Conservation (phyloP, 2,113 vertebrate genomes). For the Osmerus mordax region DNA sequence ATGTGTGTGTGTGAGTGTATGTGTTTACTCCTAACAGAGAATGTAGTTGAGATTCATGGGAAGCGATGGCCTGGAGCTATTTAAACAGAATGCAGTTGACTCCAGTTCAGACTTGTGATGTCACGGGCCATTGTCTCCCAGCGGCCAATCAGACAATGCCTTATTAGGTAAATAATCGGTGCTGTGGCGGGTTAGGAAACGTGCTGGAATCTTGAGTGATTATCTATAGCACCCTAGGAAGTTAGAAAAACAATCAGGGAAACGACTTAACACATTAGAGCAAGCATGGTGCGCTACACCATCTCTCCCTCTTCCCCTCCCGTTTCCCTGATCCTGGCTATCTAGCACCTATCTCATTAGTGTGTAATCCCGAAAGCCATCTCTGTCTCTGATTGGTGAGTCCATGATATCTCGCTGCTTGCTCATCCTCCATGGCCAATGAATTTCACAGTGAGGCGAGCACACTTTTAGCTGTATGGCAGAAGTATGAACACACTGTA, state of each 20-base stretch:
- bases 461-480: slow-evolving; percentile 1
- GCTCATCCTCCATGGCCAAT: slow-evolving; percentile 40
- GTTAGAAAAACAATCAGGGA: slow-evolving; percentile 42
- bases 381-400: slow-evolving; percentile 33
- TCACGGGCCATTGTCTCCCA: slow-evolving; percentile 51
- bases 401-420: slow-evolving; percentile 12
- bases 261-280: slow-evolving; percentile 43
- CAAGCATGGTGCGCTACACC: neutral
- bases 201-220: slow-evolving; percentile 35
- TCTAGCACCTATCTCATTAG: slow-evolving; percentile 47
- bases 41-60: slow-evolving; percentile 52
- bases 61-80: slow-evolving; percentile 57
- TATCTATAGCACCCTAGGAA: slow-evolving; percentile 54
- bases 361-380: slow-evolving; percentile 22
- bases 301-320: slow-evolving; percentile 18
- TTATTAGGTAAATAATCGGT: slow-evolving; percentile 56
- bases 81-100: slow-evolving; percentile 40
- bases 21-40: slow-evolving; percentile 49
- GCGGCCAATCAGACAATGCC: slow-evolving; percentile 60
- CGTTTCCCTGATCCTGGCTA: slow-evolving; percentile 24
- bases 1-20: slow-evolving; percentile 32
- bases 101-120: slow-evolving; percentile 14
- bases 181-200: slow-evolving; percentile 46
- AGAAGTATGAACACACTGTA: slow-evolving; percentile 18
- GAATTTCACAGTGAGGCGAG: slow-evolving; percentile 41